Conservation (phyloP, 1,140 invertebrate species). For the Leptinotarsa lineolata region DNA sequence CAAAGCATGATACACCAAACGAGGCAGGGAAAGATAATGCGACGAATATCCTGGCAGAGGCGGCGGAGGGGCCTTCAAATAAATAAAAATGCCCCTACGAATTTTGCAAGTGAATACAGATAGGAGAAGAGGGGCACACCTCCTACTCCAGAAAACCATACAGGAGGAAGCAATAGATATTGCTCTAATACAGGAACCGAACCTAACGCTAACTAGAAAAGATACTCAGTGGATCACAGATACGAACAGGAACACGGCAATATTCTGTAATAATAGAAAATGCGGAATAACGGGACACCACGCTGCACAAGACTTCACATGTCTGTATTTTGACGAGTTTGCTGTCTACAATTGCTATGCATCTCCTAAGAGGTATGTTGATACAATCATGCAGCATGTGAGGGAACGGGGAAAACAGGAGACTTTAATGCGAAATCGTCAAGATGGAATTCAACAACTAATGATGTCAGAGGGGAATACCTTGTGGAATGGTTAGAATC, state of each 20-base stretch:
- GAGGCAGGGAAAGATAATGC: no score
- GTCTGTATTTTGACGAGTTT: neutral
- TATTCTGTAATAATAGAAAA: slow-evolving; percentile 1
- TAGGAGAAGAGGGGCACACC: slow-evolving; percentile 8
- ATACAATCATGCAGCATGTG: slow-evolving; percentile 4
- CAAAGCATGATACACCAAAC: no score
- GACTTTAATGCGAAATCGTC: slow-evolving; percentile 28
- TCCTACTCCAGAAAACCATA: neutral
- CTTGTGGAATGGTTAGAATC: slow-evolving; percentile 18
- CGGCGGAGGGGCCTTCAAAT: no score
- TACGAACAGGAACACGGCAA: neutral
- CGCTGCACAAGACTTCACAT: neutral
- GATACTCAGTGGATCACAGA: neutral
- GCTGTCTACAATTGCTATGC: neutral
- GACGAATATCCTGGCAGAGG: no score
- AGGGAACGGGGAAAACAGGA: neutral
- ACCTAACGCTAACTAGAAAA: neutral
- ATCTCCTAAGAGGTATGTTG: neutral
- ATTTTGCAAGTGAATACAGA: slow-evolving; percentile 2
- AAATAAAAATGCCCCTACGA: neutral
- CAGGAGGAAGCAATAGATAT: neutral
- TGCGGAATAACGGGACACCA: neutral
- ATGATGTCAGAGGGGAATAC: slow-evolving; percentile 24
- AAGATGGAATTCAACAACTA: slow-evolving; percentile 21
- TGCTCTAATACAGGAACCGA: neutral